Evolutionary conservation across 1,140 invertebrate genomes (phyloP).

Genomic region (Drosophila auraria): DNA sequence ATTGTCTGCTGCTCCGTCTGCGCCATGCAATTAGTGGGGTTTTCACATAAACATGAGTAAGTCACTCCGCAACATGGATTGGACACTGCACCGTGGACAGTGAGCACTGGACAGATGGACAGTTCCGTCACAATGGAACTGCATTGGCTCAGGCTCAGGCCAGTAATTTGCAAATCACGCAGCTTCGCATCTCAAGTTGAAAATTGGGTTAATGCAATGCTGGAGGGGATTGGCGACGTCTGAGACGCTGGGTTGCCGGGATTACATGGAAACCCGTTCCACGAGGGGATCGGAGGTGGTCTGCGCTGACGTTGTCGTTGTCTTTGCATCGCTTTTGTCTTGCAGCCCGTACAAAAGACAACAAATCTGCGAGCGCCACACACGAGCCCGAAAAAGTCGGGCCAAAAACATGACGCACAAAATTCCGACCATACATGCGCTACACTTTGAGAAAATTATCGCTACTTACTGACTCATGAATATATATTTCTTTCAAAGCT

Average conservation of each 20-base stretch:
- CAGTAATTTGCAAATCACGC: constrained; percentile 80
- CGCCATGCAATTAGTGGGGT: constrained; percentile 54
- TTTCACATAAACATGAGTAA: constrained; percentile 59
- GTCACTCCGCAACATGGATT: constrained; percentile 50
- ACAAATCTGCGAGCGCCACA: constrained; percentile 73
- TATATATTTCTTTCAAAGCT: background rate
- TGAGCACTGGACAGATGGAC: constrained; percentile 34
- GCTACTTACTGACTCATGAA: constrained; percentile 2
- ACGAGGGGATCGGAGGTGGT: background rate
- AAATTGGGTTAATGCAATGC: constrained; percentile 82
- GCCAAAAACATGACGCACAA: constrained; percentile 71
- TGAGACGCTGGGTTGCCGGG: constrained; percentile 7
- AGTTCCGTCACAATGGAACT: constrained; percentile 47
- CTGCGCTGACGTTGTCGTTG: constrained; percentile 44
- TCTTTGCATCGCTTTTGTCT: constrained; percentile 69
- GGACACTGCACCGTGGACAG: constrained; percentile 23
- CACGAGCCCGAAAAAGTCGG: constrained; percentile 49
- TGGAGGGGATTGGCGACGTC: constrained; percentile 29
- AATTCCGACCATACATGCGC: constrained; percentile 53
- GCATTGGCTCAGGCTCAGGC: constrained; percentile 15
- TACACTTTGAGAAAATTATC: constrained; percentile 17
- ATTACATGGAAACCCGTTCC: constrained; percentile 72
- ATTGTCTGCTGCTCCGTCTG: constrained; percentile 39
- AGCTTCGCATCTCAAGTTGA: constrained; percentile 80
- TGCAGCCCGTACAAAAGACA: constrained; percentile 76